Conservation (phyloP, 2,888 invertebrate genomes). For the Cantharis rufa region DNA sequence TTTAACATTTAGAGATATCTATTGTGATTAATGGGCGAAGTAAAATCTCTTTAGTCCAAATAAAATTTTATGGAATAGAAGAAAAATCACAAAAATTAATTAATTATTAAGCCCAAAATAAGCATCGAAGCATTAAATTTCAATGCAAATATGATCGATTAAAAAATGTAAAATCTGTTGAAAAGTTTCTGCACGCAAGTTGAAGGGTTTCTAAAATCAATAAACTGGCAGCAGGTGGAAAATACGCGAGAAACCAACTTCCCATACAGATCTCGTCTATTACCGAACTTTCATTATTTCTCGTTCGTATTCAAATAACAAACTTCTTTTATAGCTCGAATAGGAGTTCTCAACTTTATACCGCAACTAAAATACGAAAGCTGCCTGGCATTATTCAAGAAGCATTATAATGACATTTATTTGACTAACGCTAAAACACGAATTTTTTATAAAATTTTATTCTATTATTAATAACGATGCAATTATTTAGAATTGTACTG, state of each 20-base stretch:
- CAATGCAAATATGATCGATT: conserved; percentile 9
- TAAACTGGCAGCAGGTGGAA: conserved; percentile 48
- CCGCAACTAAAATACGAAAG: conserved; percentile 41
- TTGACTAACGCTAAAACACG: conserved; percentile 18
- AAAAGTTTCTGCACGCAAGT: conserved; percentile 14
- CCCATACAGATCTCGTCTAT: conserved; percentile 50
- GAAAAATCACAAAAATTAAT: not conserved
- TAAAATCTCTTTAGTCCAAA: not conserved
- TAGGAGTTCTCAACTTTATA: conserved; percentile 44
- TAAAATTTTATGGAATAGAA: not conserved
- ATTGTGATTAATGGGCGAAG: not conserved
- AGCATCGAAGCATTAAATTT: not conserved
- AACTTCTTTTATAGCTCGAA: conserved; percentile 49
- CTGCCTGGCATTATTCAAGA: conserved; percentile 40
- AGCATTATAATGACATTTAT: conserved; percentile 41
- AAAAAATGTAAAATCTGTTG: conserved; percentile 21
- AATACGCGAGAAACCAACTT: conserved; percentile 45
- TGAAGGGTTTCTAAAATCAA: conserved; percentile 39
- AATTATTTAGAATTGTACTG: not conserved
- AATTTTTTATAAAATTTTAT: conserved; percentile 7
- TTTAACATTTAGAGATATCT: not conserved
- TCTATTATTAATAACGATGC: not conserved
- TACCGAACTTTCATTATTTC: conserved; percentile 51
- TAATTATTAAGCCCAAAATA: not conserved
- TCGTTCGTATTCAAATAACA: conserved; percentile 52